phyloP scores from a whole-genome alignment of 2,888 invertebrate species.

The Melanargia galathea region DNA sequence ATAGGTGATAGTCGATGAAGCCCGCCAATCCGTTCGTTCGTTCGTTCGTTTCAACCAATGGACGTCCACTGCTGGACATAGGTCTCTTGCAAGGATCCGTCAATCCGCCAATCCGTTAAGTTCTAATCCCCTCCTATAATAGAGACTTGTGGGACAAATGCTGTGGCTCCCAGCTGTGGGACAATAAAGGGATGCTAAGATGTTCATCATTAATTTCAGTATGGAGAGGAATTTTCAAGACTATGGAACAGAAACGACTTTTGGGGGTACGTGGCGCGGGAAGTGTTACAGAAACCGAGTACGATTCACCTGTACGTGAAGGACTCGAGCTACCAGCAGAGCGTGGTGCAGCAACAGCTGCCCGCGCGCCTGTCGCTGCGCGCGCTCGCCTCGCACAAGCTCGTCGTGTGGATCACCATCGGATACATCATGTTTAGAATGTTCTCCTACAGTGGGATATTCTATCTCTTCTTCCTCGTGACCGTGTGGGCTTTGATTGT shows the following conservation, averaged over 20 bases:
- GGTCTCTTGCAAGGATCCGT: too few species aligned
- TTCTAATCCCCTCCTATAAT: too few species aligned
- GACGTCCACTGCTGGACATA: too few species aligned
- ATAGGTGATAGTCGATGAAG: too few species aligned
- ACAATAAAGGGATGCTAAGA: too few species aligned
- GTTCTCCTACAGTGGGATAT: conserved; percentile 77
- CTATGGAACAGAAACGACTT: conserved; percentile 85
- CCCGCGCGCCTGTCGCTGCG: conserved; percentile 87
- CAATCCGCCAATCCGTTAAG: too few species aligned
- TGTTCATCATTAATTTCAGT: conserved; percentile 78
- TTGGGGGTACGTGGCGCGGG: conserved; percentile 83
- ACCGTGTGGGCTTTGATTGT: conserved; percentile 75
- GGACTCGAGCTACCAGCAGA: conserved; percentile 79
- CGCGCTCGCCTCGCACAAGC: conserved; percentile 84
- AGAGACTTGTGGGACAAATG: too few species aligned
- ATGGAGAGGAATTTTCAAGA: conserved; percentile 83
- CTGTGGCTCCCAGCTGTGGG: too few species aligned
- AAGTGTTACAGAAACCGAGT: conserved; percentile 84
- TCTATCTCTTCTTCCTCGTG: conserved; percentile 72
- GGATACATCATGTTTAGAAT: conserved; percentile 78
- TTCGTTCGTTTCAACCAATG: too few species aligned
- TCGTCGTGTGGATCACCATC: conserved; percentile 78
- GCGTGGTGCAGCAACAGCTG: conserved; percentile 79
- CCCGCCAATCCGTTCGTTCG: too few species aligned
- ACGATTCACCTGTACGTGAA: conserved; percentile 85